Base-by-base conservation (phyloP, 1,140 invertebrate genomes). In the Dendrolimus punctatus region DNA sequence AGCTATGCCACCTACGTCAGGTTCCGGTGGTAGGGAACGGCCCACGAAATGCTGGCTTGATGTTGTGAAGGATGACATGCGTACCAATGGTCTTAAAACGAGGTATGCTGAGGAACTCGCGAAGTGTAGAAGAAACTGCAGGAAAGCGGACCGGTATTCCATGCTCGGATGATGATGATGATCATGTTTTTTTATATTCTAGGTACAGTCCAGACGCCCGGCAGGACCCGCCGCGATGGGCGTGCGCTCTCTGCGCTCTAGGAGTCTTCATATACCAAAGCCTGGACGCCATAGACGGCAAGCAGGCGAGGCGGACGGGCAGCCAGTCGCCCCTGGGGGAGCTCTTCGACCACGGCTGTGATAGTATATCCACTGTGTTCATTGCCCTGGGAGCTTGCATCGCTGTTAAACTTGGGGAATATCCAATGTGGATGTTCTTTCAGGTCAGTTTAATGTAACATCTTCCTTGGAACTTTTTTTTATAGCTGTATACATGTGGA, bases 271-370 rank as follows among this genome's bases (percentile, higher is more conserved):
- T 99, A 50, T 99, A 99, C 88, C 99, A 99, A 90, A 98, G 97
- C 71, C 89, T 99, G 60, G 99, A 99, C 89, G 98, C 99, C 8
- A 97, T 97, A 55, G 99, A 99, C 89, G 99, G 99, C n/a, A 99
- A 99, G 88, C 99, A 99, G 88, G 99, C 99, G 0, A 91, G 98
- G 56, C 90, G 98, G 73, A 99, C 98, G 10, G 93, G 94, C 45
- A 94, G 94, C 49, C 96, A 95, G 55, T 94, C 95, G 40, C 97
- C 98, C 0, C 88, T 99, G 9, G 99, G 99, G 2, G 99, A 99
- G 90, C 90, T 99, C 4, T 99, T 99, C 88, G 99, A 99, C 89
- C 99, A 99, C 90, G 99, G 99, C 65, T 99, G 99, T 89, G 99
- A 99, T 88, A 98, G 97, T 10, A 93, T 97, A 79, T 96, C 95